Base-by-base conservation (phyloP, 2,113 vertebrate species). In the Phainopepla nitens region DNA sequence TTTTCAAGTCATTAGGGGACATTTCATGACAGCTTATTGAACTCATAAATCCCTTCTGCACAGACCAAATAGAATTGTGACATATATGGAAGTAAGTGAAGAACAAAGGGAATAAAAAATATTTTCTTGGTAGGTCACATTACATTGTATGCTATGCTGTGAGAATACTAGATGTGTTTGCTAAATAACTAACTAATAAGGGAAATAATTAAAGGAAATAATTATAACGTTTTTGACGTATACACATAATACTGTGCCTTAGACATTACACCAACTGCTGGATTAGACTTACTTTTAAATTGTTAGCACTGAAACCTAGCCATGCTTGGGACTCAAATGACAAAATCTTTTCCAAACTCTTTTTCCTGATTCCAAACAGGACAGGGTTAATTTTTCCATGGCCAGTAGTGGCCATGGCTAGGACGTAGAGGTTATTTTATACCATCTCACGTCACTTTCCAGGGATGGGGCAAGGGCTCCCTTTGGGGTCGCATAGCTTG, bases 401-500 rank as follows among this genome's bases (percentile, higher is more conserved):
- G 33, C 4, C 24, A n/a, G 25, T 7, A 51, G 10, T 6, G 11
- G 9, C 23, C 28, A 39, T 45, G n/a, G 23, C 19, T 51, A 39
- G 9, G 39, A 39, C 5, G 9, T 39, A n/a, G 13, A 39, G 23
- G 9, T 51, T 66, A 17, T 28, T 45, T 16, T 44, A 21, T n/a
- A 18, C 15, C 23, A 53, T 23, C 23, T 29, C 33, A 51, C 0
- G 0, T 45, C 20, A 15, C 29, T 68, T 53, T 75, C 23, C 11
- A 58, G 28, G 39, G 23, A 25, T 44, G 36, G 9, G 14, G 9
- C 21, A 77, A 22, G 44, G 36, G 17, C 17, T 58, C 12, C 5
- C 31, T 72, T 36, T 7, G 4, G 22, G 12, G 33, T 44, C 0
- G 0, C 33, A 17, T 3, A 19, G 3, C 18, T 15, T n/a, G 27